Conservation (phyloP, 2,113 vertebrate species). For the Amphiprion ocellaris region DNA sequence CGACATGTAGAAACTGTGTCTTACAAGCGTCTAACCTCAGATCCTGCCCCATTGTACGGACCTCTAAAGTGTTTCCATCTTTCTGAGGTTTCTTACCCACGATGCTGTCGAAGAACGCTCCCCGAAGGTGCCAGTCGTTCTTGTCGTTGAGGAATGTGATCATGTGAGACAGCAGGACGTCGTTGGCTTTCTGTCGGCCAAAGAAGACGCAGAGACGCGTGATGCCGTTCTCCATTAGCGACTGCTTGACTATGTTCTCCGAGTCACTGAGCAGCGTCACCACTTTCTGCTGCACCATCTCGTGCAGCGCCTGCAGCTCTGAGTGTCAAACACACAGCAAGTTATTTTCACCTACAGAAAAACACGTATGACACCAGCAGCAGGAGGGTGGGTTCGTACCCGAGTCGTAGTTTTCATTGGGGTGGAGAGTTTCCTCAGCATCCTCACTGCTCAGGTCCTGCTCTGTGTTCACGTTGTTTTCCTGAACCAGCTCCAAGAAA, state of each 20-base stretch:
- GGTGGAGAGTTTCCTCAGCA: constrained; percentile 90
- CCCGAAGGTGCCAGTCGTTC: constrained; percentile 98
- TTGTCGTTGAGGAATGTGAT: constrained; percentile 99
- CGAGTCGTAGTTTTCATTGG: constrained; percentile 96
- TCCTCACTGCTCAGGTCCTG: constrained; percentile 93
- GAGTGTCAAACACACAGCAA: neutral
- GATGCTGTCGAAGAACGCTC: constrained; percentile 99
- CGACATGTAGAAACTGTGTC: no score
- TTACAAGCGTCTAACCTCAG: no score
- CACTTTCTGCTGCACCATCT: constrained; percentile 99
- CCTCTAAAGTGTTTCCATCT: no score
- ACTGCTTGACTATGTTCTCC: constrained; percentile 98
- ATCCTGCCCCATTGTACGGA: no score
- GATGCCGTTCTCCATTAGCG: constrained; percentile 98
- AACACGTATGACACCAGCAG: neutral
- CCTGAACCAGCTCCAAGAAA: constrained; percentile 96
- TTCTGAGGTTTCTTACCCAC: constrained; percentile 87
- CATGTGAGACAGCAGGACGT: constrained; percentile 97
- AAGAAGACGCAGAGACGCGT: constrained; percentile 98
- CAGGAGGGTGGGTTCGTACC: constrained; percentile 74
- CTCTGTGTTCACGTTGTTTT: constrained; percentile 95
- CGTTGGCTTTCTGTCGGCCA: constrained; percentile 97
- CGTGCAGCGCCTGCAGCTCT: constrained; percentile 98
- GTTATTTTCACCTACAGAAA: neutral
- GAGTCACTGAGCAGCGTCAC: constrained; percentile 97